Percentiles rank a stretch among this genome's conserved stretches.
Conservation (phyloP, 2,888 invertebrate species). For the Drosophila mimetica region DNA sequence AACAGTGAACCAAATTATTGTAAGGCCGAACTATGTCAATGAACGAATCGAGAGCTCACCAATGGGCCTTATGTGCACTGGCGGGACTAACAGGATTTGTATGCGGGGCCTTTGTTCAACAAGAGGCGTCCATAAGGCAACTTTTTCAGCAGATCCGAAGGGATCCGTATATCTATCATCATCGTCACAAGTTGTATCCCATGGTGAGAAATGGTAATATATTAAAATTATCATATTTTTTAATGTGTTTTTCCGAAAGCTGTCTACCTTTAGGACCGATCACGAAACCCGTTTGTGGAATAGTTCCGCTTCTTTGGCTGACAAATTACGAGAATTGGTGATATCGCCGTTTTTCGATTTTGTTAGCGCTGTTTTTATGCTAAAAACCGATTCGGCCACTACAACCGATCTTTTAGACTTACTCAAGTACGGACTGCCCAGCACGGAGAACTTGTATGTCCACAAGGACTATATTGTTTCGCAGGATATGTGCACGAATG, state of each 20-base stretch:
- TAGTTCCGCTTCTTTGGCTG: slow-evolving; percentile 16
- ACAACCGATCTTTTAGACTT: slow-evolving; percentile 48
- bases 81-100: slow-evolving; percentile 58
- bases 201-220: slow-evolving; percentile 47
- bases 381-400: slow-evolving; percentile 9
- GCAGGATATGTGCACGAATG: slow-evolving; percentile 43
- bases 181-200: slow-evolving; percentile 61
- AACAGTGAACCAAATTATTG: slow-evolving; percentile 32
- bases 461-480: slow-evolving; percentile 69
- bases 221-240: too few relatives aligned
- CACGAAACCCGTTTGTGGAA: slow-evolving; percentile 59
- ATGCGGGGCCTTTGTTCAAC: slow-evolving; percentile 61
- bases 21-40: slow-evolving; percentile 25
- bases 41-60: slow-evolving; percentile 40
- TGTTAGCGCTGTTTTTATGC: slow-evolving; percentile 29
- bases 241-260: slow-evolving; percentile 32
- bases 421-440: slow-evolving; percentile 63
- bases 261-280: slow-evolving; percentile 58
- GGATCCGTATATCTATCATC: slow-evolving; percentile 61
- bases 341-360: slow-evolving; percentile 45
- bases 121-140: slow-evolving; percentile 54
- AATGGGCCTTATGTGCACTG: slow-evolving; percentile 51
- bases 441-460: slow-evolving; percentile 55
- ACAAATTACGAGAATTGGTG: slow-evolving; percentile 48
- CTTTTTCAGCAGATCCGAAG: slow-evolving; percentile 46